Conservation (phyloP, 2,888 invertebrate species). For the Eutolmus rufibarbis region DNA sequence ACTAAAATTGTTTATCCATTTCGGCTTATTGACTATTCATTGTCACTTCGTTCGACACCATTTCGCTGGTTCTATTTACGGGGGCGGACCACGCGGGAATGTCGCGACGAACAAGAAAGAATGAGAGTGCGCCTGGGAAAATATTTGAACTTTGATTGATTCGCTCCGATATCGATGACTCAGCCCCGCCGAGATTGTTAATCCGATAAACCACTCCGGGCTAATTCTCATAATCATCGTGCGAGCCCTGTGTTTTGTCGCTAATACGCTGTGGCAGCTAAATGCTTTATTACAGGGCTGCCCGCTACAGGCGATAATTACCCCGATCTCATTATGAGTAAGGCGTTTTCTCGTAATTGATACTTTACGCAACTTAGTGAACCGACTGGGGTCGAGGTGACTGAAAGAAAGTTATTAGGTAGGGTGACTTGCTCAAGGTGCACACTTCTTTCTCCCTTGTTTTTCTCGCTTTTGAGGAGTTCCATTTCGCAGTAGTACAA, state of each 20-base stretch:
- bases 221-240: constrained; percentile 14
- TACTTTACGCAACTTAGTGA: not conserved
- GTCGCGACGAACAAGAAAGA: not conserved
- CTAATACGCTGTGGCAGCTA: not conserved
- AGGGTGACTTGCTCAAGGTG: not conserved
- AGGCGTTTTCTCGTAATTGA: not conserved
- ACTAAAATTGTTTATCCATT: constrained; percentile 27
- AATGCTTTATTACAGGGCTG: not conserved
- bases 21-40: constrained; percentile 29
- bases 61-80: not conserved
- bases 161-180: not conserved
- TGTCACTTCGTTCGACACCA: constrained; percentile 16
- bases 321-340: not conserved
- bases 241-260: not conserved
- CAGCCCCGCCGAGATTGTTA: not conserved
- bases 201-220: constrained; percentile 17
- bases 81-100: not conserved
- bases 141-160: constrained; percentile 34
- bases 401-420: not conserved
- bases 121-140: not conserved
- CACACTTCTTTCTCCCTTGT: not conserved
- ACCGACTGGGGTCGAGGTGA: not conserved
- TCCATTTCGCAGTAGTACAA: not conserved
- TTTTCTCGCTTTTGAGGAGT: not conserved
- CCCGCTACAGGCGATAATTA: not conserved